Evolutionary conservation across 2,113 vertebrate genomes (phyloP).

Genomic region (Oncorhynchus kisutch): DNA sequence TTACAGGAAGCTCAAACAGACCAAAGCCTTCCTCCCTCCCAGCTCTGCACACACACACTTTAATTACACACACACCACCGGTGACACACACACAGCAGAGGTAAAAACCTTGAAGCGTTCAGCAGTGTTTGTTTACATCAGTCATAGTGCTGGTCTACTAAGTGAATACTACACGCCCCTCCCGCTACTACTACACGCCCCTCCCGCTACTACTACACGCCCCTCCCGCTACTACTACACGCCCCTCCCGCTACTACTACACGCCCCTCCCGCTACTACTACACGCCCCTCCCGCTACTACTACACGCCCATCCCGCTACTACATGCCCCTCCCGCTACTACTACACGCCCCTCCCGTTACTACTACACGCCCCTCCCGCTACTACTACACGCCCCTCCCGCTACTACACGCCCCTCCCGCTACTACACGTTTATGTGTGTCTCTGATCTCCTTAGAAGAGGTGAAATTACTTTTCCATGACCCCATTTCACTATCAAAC

Average conservation of each 20-base stretch:
- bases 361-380: no score
- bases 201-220: not conserved
- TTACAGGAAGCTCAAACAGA: constrained; percentile 58
- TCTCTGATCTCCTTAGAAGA: no score
- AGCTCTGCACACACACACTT: constrained; percentile 17
- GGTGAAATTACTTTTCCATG: no score
- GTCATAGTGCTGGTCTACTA: not conserved
- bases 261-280: not conserved
- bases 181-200: no score
- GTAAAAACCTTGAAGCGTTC: not conserved
- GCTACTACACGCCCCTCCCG: not conserved
- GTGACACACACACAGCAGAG: constrained; percentile 10
- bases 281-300: no score
- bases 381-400: not conserved
- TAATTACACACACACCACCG: constrained; percentile 54
- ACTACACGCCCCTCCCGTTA: no score
- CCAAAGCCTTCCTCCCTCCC: constrained; percentile 17
- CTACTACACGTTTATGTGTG: not conserved
- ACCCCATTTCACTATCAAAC: no score
- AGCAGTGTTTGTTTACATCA: not conserved
- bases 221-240: not conserved
- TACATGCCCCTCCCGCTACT: no score
- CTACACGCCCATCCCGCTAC: no score
- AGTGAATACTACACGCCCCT: not conserved
- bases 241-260: no score